phyloP scores from a whole-genome alignment of 2,797 vertebrate genomes.

The Pygocentrus nattereri region DNA sequence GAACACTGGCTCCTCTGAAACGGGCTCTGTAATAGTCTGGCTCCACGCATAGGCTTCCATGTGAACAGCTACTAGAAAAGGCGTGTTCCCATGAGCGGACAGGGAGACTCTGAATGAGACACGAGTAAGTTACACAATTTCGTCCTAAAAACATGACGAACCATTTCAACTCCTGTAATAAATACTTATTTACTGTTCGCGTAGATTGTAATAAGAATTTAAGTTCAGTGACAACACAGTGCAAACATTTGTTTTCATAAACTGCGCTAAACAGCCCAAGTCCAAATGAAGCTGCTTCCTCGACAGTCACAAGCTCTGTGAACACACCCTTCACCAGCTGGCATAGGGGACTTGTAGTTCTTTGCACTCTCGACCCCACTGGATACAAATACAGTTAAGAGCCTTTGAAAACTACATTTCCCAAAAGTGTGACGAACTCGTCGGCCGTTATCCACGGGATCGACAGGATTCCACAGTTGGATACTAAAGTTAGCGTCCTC shows the following conservation, averaged over 20 bases:
- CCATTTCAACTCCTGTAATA: too few relatives aligned
- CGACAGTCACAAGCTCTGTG: constrained; percentile 64
- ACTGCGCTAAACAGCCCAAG: neutral
- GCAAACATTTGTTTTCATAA: neutral
- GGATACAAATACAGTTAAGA: fast-evolving
- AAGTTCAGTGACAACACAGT: neutral
- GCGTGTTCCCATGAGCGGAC: neutral
- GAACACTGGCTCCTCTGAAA: too few relatives aligned
- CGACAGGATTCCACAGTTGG: constrained; percentile 20
- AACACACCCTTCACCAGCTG: constrained; percentile 33
- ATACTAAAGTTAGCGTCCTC: constrained; percentile 52
- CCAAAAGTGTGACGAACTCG: neutral
- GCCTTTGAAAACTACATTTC: constrained; percentile 68
- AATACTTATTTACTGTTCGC: too few relatives aligned
- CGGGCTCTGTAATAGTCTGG: neutral
- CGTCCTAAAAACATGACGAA: too few relatives aligned
- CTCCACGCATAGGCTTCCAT: neutral
- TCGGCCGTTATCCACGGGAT: constrained; percentile 41
- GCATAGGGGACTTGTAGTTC: constrained; percentile 72
- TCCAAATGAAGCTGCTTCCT: constrained; percentile 2
- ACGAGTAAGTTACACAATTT: too few relatives aligned
- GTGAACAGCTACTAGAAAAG: neutral
- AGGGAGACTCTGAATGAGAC: neutral
- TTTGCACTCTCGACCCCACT: fast-evolving
- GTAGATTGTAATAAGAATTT: too few relatives aligned